Conservation (phyloP, 2,113 vertebrate genomes). For the Xiphorhynchus elegans region DNA sequence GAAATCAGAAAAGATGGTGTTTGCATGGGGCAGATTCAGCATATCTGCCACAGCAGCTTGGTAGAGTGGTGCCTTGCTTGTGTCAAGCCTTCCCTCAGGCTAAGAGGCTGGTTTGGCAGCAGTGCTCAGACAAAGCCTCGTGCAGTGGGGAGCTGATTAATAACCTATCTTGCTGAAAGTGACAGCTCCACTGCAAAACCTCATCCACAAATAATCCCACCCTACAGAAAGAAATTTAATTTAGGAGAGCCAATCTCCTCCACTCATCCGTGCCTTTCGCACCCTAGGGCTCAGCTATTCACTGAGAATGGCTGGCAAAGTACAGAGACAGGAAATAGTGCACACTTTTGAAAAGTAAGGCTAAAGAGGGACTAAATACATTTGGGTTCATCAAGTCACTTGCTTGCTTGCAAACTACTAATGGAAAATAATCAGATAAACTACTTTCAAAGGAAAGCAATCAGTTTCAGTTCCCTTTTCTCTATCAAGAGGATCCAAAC, state of each 20-base stretch:
- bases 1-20: neutral
- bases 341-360: neutral
- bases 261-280: neutral
- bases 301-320: neutral
- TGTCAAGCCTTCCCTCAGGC: neutral
- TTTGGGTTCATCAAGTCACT: neutral
- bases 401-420: neutral
- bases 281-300: neutral
- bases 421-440: neutral
- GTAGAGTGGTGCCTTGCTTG: neutral
- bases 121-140: neutral
- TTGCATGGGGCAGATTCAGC: neutral
- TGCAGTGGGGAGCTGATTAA: neutral
- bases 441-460: neutral
- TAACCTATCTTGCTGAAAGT: neutral
- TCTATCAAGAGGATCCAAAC: neutral
- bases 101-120: neutral
- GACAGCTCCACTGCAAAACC: neutral
- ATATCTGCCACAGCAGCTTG: neutral
- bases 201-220: neutral
- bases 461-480: neutral
- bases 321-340: neutral
- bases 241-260: neutral
- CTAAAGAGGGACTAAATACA: neutral
- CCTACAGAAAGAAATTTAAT: conserved; percentile 27